Percentiles rank a stretch among this genome's conserved stretches.
Evolutionary conservation across 1,140 invertebrate genomes (phyloP).

Genomic region (Trichoplusia ni): DNA sequence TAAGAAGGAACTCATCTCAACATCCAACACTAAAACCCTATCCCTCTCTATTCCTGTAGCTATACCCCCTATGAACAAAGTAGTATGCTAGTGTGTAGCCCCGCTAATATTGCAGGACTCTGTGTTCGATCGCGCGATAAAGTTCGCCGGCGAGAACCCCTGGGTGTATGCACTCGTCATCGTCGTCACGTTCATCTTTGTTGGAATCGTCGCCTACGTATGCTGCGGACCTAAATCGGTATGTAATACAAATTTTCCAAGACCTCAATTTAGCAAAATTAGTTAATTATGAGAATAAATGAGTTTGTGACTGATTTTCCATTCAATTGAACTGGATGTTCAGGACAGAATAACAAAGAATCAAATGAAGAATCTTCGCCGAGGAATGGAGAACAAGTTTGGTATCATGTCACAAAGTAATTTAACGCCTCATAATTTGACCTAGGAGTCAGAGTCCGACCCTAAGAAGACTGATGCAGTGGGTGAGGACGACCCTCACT

Average conservation of each 20-base stretch:
- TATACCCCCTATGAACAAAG: no score
- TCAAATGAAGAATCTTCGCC: no score
- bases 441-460: conserved; percentile 66
- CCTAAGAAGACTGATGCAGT: conserved; percentile 78
- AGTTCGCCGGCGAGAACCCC: conserved; percentile 93
- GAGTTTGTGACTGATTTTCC: no score
- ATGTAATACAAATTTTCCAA: not conserved
- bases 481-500: conserved; percentile 73
- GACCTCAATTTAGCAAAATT: no score
- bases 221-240: conserved; percentile 86
- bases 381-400: no score
- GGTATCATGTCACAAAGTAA: no score
- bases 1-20: no score
- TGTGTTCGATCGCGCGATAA: conserved; percentile 89
- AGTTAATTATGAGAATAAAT: no score
- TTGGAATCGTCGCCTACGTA: conserved; percentile 90
- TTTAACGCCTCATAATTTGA: not conserved
- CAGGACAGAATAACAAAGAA: no score
- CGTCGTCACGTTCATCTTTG: conserved; percentile 89
- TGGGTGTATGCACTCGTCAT: conserved; percentile 95
- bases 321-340: no score
- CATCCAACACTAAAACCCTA: no score
- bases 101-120: conserved; percentile 85
- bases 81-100: conserved; percentile 44
- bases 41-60: no score